Percentiles rank a stretch among this genome's conserved stretches.
Evolutionary conservation across 2,797 vertebrate genomes (phyloP).

Genomic region (Mareca strepera): DNA sequence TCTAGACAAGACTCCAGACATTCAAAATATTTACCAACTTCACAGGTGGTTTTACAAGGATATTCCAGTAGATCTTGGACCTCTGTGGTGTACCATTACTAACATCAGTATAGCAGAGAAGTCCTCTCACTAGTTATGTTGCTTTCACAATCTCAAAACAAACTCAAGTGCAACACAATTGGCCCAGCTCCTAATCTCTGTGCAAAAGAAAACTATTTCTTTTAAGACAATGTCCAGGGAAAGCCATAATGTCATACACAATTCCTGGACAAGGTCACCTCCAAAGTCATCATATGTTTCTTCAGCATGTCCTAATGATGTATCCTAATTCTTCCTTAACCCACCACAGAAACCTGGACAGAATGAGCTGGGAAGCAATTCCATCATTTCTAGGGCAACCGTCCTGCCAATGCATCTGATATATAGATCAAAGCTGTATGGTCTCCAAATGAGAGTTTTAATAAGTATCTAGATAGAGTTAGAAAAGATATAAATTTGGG

Average conservation of each 20-base stretch:
- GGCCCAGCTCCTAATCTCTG: background rate
- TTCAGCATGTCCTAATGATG: background rate
- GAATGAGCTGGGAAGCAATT: background rate
- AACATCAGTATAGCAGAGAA: background rate
- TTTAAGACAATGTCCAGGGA: background rate
- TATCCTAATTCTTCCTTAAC: background rate
- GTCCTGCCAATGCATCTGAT: background rate
- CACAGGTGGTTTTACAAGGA: background rate
- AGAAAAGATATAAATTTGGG: background rate
- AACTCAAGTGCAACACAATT: background rate
- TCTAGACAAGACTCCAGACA: conserved; percentile 3
- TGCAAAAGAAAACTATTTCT: background rate
- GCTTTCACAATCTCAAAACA: background rate
- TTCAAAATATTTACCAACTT: background rate
- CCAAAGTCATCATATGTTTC: background rate
- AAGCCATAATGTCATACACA: background rate
- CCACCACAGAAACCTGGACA: background rate
- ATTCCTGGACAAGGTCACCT: background rate
- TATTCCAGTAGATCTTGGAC: background rate
- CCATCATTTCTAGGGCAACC: background rate
- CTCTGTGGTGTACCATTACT: background rate
- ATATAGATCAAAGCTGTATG: background rate
- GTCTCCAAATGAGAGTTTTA: background rate
- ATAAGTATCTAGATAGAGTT: background rate
- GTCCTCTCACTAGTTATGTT: background rate